phyloP scores from a whole-genome alignment of 2,797 vertebrate genomes.

The Acanthurus lineatus region DNA sequence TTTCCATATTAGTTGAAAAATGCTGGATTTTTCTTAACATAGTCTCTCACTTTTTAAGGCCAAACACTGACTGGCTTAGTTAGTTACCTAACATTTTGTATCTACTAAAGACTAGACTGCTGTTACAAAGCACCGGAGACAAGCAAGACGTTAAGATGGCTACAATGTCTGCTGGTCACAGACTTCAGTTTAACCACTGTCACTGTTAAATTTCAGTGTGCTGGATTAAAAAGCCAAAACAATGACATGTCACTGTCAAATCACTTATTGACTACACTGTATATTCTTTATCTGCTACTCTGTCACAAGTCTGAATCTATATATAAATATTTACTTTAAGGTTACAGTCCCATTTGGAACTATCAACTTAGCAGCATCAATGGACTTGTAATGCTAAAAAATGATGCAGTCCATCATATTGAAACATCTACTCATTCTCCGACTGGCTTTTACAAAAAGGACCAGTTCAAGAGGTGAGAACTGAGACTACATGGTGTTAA shows the following conservation, averaged over 20 bases:
- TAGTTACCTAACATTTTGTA: not conserved
- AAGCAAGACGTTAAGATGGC: not conserved
- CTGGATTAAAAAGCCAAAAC: conserved; percentile 21
- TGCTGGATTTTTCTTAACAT: not conserved
- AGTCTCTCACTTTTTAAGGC: not conserved
- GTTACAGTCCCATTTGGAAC: conserved; percentile 44
- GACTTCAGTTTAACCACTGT: not conserved
- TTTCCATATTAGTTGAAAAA: conserved; percentile 1
- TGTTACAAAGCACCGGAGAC: conserved; percentile 8
- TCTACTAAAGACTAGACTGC: conserved; percentile 3
- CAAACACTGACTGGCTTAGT: not conserved
- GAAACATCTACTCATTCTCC: conserved; percentile 50
- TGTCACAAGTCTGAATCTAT: conserved; percentile 42
- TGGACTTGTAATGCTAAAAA: conserved; percentile 57
- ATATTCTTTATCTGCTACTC: conserved; percentile 42
- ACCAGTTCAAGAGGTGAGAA: conserved; percentile 50
- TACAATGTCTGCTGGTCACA: not conserved
- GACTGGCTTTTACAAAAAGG: conserved; percentile 46
- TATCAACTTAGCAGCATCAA: conserved; percentile 76
- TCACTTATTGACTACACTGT: conserved; percentile 27
- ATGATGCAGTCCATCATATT: conserved; percentile 44
- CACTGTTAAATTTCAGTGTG: conserved; percentile 4
- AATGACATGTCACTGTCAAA: conserved; percentile 38
- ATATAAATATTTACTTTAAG: conserved; percentile 43
- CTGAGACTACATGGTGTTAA: conserved; percentile 40